phyloP scores from a whole-genome alignment of 1,140 invertebrate genomes.

The Idris sp. region DNA sequence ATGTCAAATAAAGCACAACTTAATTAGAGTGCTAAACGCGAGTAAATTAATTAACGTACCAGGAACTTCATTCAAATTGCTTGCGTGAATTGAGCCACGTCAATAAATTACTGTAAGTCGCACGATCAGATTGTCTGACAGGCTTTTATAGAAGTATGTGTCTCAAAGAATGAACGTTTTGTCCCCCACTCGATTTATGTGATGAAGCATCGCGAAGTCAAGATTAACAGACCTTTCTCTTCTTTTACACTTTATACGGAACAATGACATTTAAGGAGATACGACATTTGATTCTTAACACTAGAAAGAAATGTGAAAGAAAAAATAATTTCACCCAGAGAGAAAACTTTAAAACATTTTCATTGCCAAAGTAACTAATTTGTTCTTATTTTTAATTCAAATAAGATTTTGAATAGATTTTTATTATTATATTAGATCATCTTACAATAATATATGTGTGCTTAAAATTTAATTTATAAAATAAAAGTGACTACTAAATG shows the following conservation, averaged over 20 bases:
- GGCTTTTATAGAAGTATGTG: slow-evolving; percentile 69
- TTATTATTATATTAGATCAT: no score
- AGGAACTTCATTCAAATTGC: slow-evolving; percentile 58
- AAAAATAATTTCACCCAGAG: no score
- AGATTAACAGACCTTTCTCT: slow-evolving; percentile 53
- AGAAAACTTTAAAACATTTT: no score
- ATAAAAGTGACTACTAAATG: no score
- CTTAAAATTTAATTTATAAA: no score
- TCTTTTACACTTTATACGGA: slow-evolving; percentile 47
- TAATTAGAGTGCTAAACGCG: background rate
- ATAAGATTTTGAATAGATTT: no score
- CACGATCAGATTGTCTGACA: slow-evolving; percentile 40
- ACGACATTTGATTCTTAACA: slow-evolving; percentile 18
- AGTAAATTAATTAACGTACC: slow-evolving; percentile 48
- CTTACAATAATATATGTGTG: no score
- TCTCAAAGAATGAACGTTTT: slow-evolving; percentile 25
- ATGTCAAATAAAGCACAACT: slow-evolving; percentile 1
- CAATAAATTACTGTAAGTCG: slow-evolving; percentile 55
- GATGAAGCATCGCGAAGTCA: slow-evolving; percentile 28
- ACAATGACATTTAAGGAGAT: slow-evolving; percentile 36
- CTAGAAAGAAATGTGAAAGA: background rate
- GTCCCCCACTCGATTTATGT: slow-evolving; percentile 25
- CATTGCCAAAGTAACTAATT: no score
- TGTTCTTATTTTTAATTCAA: no score
- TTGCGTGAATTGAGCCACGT: slow-evolving; percentile 15